Evolutionary conservation across 2,888 invertebrate species (phyloP), one percentile per base, ranked within the genome.

Genomic region (Catotricha subobsoleta): DNA sequence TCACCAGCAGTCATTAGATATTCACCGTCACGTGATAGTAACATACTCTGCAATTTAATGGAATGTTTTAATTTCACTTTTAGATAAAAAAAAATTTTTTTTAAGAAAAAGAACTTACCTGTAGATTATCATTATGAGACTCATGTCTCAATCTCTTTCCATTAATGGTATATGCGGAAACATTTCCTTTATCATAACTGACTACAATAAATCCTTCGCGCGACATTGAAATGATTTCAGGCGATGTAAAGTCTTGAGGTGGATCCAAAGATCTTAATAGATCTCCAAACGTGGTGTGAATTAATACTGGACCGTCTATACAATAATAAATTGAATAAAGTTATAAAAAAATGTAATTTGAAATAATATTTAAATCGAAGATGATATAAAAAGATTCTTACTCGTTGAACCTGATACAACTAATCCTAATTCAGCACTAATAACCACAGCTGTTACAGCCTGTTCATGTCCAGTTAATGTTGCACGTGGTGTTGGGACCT

Each of bases 241-340:
- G 94, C 38, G 76, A 76, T 27, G 68, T 64, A 54, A 79, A 82
- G 34, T 76, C 75, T 51, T 69, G 71, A 3, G 87, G 87, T 9
- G 82, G 76, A 50, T 86, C 81, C 47, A 95, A 66, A n/a, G 91
- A 83, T 50, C 95, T 74, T 49, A 98, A 68, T 37, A 97, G 68
- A 64, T 98, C 98, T 35, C 98, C 98, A 62, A 90, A 88, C 15
- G 95, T 92, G 44, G 98, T 97, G 66, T 98, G 98, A 44, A 98
- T 87, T 47, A 98, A 71, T 31, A 97, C 91, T 1, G 94, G 92
- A 1, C 97, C 97, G 67, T 80, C 95, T 90, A 61, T 0, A 49
- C 5, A 52, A 43, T 44, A 44, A 15, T 28, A 30, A 15, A 42
- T 36, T 15, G n/a, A 44, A 15, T 41, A 34, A 31, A 15, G 7